These are phyloP conservation scores for Hippoglossus hippoglossus DNA, from an alignment of 2,797 vertebrate species.

Conservation along the genomic window DNA sequence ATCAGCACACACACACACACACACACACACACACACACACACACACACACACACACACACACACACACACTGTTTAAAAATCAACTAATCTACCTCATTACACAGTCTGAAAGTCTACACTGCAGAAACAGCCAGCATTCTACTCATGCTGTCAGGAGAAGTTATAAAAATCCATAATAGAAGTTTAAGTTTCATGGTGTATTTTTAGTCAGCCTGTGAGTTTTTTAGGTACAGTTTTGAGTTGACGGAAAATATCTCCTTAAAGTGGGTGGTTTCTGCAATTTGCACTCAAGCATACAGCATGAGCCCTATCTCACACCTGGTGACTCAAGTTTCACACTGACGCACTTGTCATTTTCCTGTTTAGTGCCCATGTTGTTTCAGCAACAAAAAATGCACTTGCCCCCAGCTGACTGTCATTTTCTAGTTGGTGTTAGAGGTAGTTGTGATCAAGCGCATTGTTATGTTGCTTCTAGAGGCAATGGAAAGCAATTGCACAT, in stretches of 20 bases:
- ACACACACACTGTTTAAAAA: slow-evolving; percentile 32
- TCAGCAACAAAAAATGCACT: too few species aligned
- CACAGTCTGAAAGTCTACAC: slow-evolving; percentile 37
- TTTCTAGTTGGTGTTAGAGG: too few species aligned
- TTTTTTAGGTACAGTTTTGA: too few species aligned
- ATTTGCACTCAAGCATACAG: not conserved
- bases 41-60: slow-evolving; percentile 16
- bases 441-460: too few species aligned
- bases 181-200: not conserved
- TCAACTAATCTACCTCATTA: slow-evolving; percentile 46
- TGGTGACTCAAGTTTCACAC: too few species aligned
- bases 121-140: slow-evolving; percentile 28
- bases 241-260: too few species aligned
- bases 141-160: slow-evolving; percentile 24
- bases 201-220: not conserved
- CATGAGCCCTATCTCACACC: too few species aligned
- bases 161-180: slow-evolving; percentile 17
- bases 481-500: too few species aligned
- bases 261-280: too few species aligned
- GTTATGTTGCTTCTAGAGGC: too few species aligned
- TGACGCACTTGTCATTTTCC: not conserved
- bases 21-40: slow-evolving; percentile 1
- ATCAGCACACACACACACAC: slow-evolving; percentile 24
- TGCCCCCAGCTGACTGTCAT: too few species aligned
- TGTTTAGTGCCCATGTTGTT: not conserved